These are phyloP conservation scores for Spatulosminthurus flaviceps DNA, from an alignment of 2,888 invertebrate species.

Conservation along the genomic window DNA sequence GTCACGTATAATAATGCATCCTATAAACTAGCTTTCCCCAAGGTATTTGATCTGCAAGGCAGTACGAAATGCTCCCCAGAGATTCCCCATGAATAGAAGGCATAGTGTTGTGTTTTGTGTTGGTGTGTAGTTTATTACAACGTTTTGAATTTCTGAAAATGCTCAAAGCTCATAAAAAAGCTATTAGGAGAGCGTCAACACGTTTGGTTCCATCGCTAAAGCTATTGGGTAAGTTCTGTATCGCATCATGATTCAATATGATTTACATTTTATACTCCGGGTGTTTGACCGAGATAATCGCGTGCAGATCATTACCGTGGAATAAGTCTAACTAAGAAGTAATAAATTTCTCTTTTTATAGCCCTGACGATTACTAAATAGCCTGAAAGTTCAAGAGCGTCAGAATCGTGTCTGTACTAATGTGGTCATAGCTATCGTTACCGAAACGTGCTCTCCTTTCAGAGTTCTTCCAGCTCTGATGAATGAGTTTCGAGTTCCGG, in stretches of 20 bases:
- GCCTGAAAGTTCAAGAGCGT: constrained; percentile 98
- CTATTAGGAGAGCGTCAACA: constrained; percentile 99
- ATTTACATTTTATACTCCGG: no score
- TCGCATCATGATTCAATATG: no score
- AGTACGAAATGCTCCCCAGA: no score
- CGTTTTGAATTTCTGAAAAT: constrained; percentile 96
- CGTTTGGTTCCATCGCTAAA: constrained; percentile 99
- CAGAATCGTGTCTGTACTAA: constrained; percentile 99
- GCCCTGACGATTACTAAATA: constrained; percentile 91
- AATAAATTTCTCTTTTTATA: constrained; percentile 34
- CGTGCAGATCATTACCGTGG: no score
- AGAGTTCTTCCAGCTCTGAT: constrained; percentile 97
- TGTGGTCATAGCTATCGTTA: constrained; percentile 99
- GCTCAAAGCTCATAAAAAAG: constrained; percentile 98
- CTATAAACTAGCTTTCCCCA: no score
- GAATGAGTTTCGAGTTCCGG: constrained; percentile 99
- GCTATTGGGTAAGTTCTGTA: constrained; percentile 85
- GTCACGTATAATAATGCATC: no score
- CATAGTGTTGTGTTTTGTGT: no score
- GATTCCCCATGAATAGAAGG: no score
- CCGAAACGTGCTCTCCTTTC: constrained; percentile 99
- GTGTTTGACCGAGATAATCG: no score
- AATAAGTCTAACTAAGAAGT: no score
- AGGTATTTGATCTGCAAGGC: no score
- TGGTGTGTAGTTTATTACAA: no score